A percentile compares a stretch with the other conserved stretches of the same genome.
phyloP scores from a whole-genome alignment of 2,888 invertebrate species.

The Thecocarcelia acutangulata region DNA sequence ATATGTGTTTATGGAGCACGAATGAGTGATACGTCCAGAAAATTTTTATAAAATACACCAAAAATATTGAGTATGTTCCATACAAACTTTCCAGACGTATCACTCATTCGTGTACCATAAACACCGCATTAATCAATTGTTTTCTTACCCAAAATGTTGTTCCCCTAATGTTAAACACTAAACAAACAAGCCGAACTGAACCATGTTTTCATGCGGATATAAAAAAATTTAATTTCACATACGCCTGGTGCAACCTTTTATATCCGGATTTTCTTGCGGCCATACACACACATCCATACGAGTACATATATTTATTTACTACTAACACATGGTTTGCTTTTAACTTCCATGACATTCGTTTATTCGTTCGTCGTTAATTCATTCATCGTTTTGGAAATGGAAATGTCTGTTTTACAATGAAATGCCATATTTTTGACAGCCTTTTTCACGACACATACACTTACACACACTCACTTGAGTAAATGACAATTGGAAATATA shows the following conservation, averaged over 20 bases:
- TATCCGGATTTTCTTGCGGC: neutral
- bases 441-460: conserved; percentile 30
- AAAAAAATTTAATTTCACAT: conserved; percentile 50
- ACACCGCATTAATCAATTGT: no score
- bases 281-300: neutral
- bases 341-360: conserved; percentile 43
- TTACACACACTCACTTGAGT: neutral
- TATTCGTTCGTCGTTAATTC: conserved; percentile 6
- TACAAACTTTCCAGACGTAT: no score
- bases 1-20: no score
- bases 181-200: neutral
- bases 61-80: no score
- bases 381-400: conserved; percentile 51
- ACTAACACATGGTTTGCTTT: no score
- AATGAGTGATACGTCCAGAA: no score
- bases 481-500: neutral
- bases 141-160: neutral
- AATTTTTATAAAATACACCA: no score
- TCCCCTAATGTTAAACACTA: no score
- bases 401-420: conserved; percentile 61
- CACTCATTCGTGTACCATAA: no score
- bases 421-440: conserved; percentile 40
- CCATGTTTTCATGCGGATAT: conserved; percentile 26
- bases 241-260: conserved; percentile 30
- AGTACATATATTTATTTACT: no score